Evolutionary conservation across 2,797 vertebrate genomes (phyloP), one percentile per base, ranked within the genome.

Genomic region (Helicolenus hilgendorfi): DNA sequence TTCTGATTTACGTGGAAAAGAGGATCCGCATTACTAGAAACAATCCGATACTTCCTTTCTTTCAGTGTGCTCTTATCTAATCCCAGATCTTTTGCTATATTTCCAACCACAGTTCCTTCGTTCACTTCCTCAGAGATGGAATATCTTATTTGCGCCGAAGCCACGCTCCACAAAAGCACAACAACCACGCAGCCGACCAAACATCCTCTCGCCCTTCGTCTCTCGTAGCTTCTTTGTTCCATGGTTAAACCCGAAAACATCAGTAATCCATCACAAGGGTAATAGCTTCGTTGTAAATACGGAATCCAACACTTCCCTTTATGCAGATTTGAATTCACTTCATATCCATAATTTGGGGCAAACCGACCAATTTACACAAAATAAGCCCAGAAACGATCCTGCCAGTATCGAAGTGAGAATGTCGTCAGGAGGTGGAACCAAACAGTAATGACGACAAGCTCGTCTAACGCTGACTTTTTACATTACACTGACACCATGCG

Each of bases 71-170:
- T 67, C 70, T 84, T 91, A 62, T 97, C 94, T 36, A 98, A 86
- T 8, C 97, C 97, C 5, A 98, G 77, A 38, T 98, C 97, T 26
- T 96, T 97, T 3, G 96, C 91, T 20, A 98, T 81, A 79, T 97
- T 96, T 20, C 97, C 97, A 62, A 98, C 95, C 24, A 92, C 91
- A 24, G 96, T 93, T 26, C 96, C 97, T 72, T 96, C 94, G 1
- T 96, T 88, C 1, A 96, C 80, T 53, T 98, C 97, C 75, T 98
- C 97, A 0, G 79, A 87, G 22, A 97, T 83, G 0, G 97, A 97
- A 82, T 98, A 98, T 72, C 84, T 81, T 14, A 97, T 78, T 49
- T 97, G 96, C 3, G 93, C 96, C 0, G 78, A 80, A 3, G 74
- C 81, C 2, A 64, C 70, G 58, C 58, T 91, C 71, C 83, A 92